Evolutionary conservation across 1,140 invertebrate genomes (phyloP).

Genomic region (Drosophila micromelanica): DNA sequence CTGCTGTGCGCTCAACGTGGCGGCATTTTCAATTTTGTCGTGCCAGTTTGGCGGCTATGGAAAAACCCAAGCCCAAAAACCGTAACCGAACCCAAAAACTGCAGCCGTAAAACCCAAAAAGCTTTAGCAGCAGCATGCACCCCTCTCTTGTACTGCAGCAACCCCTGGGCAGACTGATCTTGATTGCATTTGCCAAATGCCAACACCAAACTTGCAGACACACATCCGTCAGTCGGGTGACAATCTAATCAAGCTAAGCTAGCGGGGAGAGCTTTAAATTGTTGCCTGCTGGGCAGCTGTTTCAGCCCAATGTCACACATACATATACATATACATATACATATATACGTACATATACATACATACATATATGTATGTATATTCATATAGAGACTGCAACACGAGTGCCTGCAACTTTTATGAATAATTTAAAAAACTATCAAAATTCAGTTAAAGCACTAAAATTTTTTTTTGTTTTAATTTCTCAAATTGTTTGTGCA

Average conservation of each 20-base stretch:
- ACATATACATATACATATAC: neutral
- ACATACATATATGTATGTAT: neutral
- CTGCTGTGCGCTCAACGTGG: constrained; percentile 24
- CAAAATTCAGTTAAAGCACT: neutral
- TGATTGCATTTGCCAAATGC: constrained; percentile 73
- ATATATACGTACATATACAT: neutral
- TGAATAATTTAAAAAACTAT: neutral
- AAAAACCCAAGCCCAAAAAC: constrained; percentile 14
- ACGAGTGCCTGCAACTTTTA: neutral
- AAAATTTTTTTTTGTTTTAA: neutral
- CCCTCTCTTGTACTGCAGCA: neutral
- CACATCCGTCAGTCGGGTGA: constrained; percentile 40
- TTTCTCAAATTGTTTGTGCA: neutral
- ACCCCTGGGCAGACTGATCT: constrained; percentile 47
- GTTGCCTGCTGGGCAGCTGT: neutral
- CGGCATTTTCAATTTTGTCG: constrained; percentile 67
- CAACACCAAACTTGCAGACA: constrained; percentile 48
- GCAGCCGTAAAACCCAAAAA: constrained; percentile 12
- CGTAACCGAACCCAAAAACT: constrained; percentile 20
- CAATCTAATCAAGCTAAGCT: constrained; percentile 46
- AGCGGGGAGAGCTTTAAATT: neutral
- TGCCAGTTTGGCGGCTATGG: constrained; percentile 10
- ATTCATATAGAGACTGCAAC: neutral
- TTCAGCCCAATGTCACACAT: too few species aligned
- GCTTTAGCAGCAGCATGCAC: neutral